A percentile compares a stretch with the other conserved stretches of the same genome.
Conservation (phyloP, 1,140 invertebrate genomes). For the Tyrophagus putrescentiae region DNA sequence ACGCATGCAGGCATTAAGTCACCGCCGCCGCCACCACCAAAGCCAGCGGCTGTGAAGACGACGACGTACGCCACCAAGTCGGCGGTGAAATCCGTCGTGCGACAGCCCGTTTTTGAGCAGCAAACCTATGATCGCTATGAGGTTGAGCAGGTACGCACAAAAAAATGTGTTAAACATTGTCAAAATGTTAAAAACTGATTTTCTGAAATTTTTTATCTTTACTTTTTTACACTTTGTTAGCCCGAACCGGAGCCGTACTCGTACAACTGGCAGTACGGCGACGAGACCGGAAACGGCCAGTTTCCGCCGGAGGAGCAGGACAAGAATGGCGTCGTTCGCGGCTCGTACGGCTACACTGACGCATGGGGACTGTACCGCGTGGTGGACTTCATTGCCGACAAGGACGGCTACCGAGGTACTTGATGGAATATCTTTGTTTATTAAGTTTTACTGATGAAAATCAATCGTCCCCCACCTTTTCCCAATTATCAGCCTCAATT, state of each 20-base stretch:
- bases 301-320: conserved; percentile 24
- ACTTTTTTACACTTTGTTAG: not conserved
- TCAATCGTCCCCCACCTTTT: not conserved
- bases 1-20: too few species aligned
- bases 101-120: conserved; percentile 4
- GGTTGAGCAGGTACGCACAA: conserved; percentile 4
- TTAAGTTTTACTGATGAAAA: too few species aligned
- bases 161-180: too few species aligned
- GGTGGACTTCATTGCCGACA: conserved; percentile 28
- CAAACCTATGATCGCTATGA: not conserved
- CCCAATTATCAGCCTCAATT: conserved; percentile 19
- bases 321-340: conserved; percentile 23
- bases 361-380: conserved; percentile 25
- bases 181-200: conserved; percentile 5
- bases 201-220: not conserved
- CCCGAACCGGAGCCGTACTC: conserved; percentile 24
- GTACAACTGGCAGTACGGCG: conserved; percentile 22
- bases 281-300: conserved; percentile 24
- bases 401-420: conserved; percentile 22
- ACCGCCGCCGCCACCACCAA: not conserved
- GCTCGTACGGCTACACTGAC: conserved; percentile 28
- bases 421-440: too few species aligned
- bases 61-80: too few species aligned
- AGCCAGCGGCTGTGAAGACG: not conserved
- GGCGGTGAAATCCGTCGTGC: not conserved